These are phyloP conservation scores for Bellardia bayeri DNA, from an alignment of 2,888 invertebrate species.

Conservation along the genomic window DNA sequence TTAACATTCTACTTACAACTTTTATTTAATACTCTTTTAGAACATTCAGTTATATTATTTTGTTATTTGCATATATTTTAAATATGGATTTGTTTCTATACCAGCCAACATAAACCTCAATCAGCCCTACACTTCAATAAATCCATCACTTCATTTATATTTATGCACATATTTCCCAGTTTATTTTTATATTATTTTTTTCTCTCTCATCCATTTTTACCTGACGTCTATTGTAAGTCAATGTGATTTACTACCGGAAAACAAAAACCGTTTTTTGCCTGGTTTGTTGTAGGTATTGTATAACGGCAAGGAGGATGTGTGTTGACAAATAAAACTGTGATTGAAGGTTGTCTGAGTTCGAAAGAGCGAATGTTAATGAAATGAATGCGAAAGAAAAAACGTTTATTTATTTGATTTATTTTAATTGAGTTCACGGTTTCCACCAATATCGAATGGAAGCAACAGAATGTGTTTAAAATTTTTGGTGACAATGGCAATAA, in stretches of 20 bases:
- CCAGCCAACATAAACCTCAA: too few species aligned
- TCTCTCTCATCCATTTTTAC: not conserved
- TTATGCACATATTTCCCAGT: not conserved
- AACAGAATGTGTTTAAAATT: not conserved
- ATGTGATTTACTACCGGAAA: constrained; percentile 30
- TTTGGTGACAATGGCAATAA: not conserved
- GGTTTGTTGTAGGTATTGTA: not conserved
- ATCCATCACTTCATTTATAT: not conserved
- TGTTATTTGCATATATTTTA: too few species aligned
- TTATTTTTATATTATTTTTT: not conserved
- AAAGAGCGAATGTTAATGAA: not conserved
- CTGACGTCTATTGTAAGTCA: constrained; percentile 36
- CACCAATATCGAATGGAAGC: not conserved
- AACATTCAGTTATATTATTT: too few species aligned
- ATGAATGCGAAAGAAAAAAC: not conserved
- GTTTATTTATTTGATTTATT: constrained; percentile 20
- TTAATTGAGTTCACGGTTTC: constrained; percentile 20
- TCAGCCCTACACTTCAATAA: not conserved
- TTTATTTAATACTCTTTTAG: too few species aligned
- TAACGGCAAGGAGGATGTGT: not conserved
- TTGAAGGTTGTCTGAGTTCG: not conserved
- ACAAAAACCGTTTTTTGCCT: not conserved
- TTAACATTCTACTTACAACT: too few species aligned
- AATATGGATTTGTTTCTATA: too few species aligned
- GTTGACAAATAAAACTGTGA: not conserved